These are phyloP conservation scores for Rhynchomys soricoides DNA, from an alignment of 2,113 vertebrate species.

Conservation along the genomic window DNA sequence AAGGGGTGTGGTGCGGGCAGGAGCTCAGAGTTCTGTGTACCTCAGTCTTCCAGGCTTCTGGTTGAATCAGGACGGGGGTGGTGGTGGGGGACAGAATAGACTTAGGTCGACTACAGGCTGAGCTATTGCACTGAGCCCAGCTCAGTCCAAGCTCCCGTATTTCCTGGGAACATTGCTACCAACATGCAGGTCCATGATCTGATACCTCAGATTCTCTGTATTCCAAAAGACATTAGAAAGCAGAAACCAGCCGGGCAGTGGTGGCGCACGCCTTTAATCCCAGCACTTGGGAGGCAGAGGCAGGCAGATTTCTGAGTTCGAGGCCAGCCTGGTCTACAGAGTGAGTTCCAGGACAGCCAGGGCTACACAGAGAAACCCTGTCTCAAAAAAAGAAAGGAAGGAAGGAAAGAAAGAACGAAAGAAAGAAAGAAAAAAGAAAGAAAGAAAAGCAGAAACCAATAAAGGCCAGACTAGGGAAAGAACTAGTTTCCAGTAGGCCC, in stretches of 20 bases:
- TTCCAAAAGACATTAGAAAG: neutral
- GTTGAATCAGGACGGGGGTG: neutral
- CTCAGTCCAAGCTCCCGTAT: neutral
- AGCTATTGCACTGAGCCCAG: neutral
- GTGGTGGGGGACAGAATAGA: neutral
- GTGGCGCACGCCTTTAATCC: too few relatives aligned
- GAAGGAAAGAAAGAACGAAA: too few relatives aligned
- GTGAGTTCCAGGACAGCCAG: too few relatives aligned
- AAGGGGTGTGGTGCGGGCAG: too few relatives aligned
- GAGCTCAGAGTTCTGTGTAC: neutral
- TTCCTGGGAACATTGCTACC: neutral
- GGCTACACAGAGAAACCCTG: too few relatives aligned
- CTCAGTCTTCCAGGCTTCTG: neutral
- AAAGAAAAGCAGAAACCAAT: neutral
- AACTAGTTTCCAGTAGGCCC: neutral
- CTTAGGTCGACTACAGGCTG: fast-evolving
- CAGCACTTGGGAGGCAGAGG: too few relatives aligned
- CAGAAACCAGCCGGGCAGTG: too few relatives aligned
- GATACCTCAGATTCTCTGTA: neutral
- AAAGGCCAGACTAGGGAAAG: neutral
- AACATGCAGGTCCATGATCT: neutral
- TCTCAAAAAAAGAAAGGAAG: too few relatives aligned
- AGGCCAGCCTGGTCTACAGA: too few relatives aligned
- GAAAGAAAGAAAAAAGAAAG: too few relatives aligned
- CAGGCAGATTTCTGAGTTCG: too few relatives aligned